These are phyloP conservation scores for Melitaea cinxia DNA, from an alignment of 1,140 invertebrate genomes.

Conservation along the genomic window DNA sequence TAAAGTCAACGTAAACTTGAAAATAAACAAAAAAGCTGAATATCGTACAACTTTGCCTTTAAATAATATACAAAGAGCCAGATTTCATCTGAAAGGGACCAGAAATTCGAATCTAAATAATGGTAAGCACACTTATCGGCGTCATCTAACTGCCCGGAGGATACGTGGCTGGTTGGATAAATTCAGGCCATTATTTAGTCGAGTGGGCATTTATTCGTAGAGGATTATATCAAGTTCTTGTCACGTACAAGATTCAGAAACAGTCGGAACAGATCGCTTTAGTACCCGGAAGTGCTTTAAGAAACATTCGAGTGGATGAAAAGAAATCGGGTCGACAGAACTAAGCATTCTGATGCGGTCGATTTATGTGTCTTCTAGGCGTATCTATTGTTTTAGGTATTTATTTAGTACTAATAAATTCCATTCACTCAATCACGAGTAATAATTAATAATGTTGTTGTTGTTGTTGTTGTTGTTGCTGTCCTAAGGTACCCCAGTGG, in stretches of 20 bases:
- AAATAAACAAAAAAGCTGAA: background rate
- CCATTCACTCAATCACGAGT: no score
- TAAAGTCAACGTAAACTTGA: no score
- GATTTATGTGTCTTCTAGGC: background rate
- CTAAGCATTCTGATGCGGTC: background rate
- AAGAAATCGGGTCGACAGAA: background rate
- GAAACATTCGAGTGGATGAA: background rate
- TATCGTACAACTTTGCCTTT: background rate
- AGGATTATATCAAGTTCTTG: constrained; percentile 44
- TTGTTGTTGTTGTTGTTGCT: no score
- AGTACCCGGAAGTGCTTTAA: constrained; percentile 1
- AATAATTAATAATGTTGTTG: no score
- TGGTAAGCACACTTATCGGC: constrained; percentile 43
- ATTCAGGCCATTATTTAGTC: constrained; percentile 45
- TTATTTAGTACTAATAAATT: no score
- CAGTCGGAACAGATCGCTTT: constrained; percentile 12
- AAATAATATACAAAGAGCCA: background rate
- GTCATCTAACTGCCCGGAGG: constrained; percentile 39
- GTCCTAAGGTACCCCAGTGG: no score
- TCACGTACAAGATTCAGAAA: constrained; percentile 47
- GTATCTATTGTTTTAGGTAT: no score
- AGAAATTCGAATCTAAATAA: constrained; percentile 42
- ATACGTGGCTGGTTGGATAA: constrained; percentile 48
- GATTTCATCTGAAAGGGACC: constrained; percentile 28
- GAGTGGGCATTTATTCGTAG: constrained; percentile 40